Conservation (phyloP, 2,888 invertebrate species). For the Dynastes hyllus region DNA sequence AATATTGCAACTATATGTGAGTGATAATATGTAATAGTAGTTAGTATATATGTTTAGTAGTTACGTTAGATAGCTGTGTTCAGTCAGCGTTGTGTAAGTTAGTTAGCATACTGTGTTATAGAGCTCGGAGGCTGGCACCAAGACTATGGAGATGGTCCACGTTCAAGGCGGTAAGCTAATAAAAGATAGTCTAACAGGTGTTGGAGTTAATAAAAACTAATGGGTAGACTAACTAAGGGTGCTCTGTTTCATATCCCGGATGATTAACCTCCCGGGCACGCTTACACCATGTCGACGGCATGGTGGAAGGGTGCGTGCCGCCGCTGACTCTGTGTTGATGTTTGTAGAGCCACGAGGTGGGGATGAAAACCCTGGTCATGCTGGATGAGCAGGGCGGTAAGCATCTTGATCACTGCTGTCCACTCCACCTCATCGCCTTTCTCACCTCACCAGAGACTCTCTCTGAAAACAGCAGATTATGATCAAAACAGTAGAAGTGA, state of each 20-base stretch:
- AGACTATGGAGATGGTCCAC: conserved; percentile 91
- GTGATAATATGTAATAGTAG: conserved; percentile 14
- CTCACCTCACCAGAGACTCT: conserved; percentile 52
- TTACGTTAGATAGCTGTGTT: conserved; percentile 48
- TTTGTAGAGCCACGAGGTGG: conserved; percentile 99
- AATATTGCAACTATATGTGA: conserved; percentile 17
- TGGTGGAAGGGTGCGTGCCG: conserved; percentile 50
- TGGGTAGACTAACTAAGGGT: conserved; percentile 53
- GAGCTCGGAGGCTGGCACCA: conserved; percentile 94
- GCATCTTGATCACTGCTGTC: conserved; percentile 73
- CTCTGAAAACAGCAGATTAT: conserved; percentile 48
- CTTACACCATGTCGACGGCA: conserved; percentile 50
- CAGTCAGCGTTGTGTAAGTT: conserved; percentile 53
- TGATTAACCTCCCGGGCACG: conserved; percentile 49
- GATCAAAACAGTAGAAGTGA: neutral
- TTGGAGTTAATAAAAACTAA: conserved; percentile 45
- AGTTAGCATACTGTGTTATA: conserved; percentile 72
- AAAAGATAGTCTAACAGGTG: conserved; percentile 51
- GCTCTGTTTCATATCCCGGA: conserved; percentile 54
- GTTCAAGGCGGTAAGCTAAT: conserved; percentile 93
- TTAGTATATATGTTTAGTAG: conserved; percentile 15
- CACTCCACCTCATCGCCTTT: conserved; percentile 53
- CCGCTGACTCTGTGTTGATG: conserved; percentile 67
- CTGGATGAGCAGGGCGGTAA: conserved; percentile 99
- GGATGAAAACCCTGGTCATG: conserved; percentile 99